Percentiles rank a stretch among this genome's conserved stretches.
These are phyloP conservation scores for Hycleus phaleratus DNA, from an alignment of 1,140 invertebrate genomes.

Conservation along the genomic window DNA sequence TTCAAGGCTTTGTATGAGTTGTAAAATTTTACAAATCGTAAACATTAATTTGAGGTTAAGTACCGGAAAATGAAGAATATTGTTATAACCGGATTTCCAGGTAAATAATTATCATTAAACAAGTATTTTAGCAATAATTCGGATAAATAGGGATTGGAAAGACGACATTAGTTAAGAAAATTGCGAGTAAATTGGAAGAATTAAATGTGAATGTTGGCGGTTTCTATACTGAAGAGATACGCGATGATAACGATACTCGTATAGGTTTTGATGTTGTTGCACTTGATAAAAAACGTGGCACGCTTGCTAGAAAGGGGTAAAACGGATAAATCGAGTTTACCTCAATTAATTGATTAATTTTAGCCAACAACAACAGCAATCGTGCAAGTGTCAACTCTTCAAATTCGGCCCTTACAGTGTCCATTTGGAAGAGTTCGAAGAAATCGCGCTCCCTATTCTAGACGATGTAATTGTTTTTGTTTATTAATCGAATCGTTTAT, in stretches of 20 bases:
- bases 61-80: constrained; percentile 20
- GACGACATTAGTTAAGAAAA: constrained; percentile 52
- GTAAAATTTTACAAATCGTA: no score
- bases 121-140: background rate
- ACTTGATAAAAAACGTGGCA: constrained; percentile 40
- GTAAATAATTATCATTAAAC: constrained; percentile 19
- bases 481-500: background rate
- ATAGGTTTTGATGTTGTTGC: constrained; percentile 56
- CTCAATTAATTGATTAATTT: constrained; percentile 14
- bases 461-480: constrained; percentile 18
- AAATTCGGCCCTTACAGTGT: constrained; percentile 54
- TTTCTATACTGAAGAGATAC: constrained; percentile 58
- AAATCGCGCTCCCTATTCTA: constrained; percentile 44
- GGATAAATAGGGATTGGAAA: constrained; percentile 51
- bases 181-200: constrained; percentile 38
- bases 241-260: constrained; percentile 40
- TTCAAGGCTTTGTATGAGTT: no score
- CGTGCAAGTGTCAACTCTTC: constrained; percentile 14
- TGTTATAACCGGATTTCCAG: constrained; percentile 33
- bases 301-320: constrained; percentile 47
- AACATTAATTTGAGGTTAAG: no score
- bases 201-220: constrained; percentile 42
- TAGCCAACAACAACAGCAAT: constrained; percentile 14
- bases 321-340: no score
- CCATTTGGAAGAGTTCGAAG: constrained; percentile 51